Evolutionary conservation across 2,888 invertebrate genomes (phyloP), one percentile per base, ranked within the genome.

Genomic region (Epinotia nisella): DNA sequence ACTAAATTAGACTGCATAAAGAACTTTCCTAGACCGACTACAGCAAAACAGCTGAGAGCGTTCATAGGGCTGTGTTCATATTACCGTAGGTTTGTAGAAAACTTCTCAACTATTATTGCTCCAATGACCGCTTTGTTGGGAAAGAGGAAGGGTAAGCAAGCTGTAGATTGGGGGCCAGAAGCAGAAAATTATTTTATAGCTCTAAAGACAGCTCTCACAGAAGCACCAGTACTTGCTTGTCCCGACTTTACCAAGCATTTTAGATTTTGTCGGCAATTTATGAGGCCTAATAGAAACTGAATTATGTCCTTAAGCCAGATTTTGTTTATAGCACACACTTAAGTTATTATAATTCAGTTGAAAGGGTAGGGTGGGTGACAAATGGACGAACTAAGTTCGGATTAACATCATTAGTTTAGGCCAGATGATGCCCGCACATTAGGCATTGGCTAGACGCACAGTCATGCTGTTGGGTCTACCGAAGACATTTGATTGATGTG

Each of bases 341-440:
- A 35, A 19, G 39, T 66, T 56, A 56, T 55, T 66, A 56, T 56
- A 66, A 66, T 66, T 66, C 15, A 2, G 21, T 41, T 66, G 24
- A 66, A 66, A 66, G 65, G 65, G 65, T 66, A 21, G 35, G 65
- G 41, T 55, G 55, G 24, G 41, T 66, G 39, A 56, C 55, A 41
- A 66, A 56, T 66, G 55, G 55, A 24, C 11, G 55, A 19, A 41
- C 55, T 24, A 55, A 66, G 17, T 41, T 66, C 19, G 41, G 41
- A 41, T 66, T 56, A 39, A 55, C 19, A 39, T 66, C 55, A 66
- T 66, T 66, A 66, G 55, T 66, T 66, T 41, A 19, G 39, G 55
- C 55, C 66, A 56, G 66, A 66, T 66, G 66, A 56, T 56, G 55
- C 65, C 65, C 35, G 13, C 55, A 66, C 24, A 24, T 66, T 66